A percentile compares a stretch with the other conserved stretches of the same genome.
Evolutionary conservation across 2,888 invertebrate genomes (phyloP).

Genomic region (Ligdia adustata): DNA sequence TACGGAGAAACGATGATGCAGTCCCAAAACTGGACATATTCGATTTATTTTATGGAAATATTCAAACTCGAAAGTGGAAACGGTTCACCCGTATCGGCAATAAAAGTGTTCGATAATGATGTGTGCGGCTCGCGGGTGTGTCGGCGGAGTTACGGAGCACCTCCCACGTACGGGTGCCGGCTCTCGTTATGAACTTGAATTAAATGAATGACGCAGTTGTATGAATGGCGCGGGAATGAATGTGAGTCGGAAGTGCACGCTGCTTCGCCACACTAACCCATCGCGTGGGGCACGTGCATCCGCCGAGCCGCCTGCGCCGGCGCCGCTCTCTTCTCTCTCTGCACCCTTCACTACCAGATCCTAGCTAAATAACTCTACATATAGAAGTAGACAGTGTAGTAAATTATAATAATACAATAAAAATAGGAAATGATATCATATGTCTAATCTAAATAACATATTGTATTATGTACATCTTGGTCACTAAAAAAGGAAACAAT

Average conservation of each 20-base stretch:
- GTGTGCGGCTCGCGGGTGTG: slow-evolving; percentile 52
- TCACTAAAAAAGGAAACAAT: no score
- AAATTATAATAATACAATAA: no score
- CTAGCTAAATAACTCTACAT: slow-evolving; percentile 3
- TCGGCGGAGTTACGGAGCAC: slow-evolving; percentile 52
- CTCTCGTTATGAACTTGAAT: slow-evolving; percentile 79
- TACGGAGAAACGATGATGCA: slow-evolving; percentile 72
- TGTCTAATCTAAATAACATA: no score
- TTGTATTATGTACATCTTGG: no score
- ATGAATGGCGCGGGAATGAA: slow-evolving; percentile 81
- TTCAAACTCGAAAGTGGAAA: slow-evolving; percentile 50
- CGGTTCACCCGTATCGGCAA: slow-evolving; percentile 56
- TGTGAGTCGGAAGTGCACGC: slow-evolving; percentile 78
- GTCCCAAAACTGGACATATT: slow-evolving; percentile 57
- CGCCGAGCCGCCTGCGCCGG: slow-evolving; percentile 43
- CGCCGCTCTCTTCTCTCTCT: no score
- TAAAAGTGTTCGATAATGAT: slow-evolving; percentile 57
- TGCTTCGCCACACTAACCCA: slow-evolving; percentile 71
- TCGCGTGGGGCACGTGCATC: slow-evolving; percentile 66
- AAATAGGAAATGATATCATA: no score
- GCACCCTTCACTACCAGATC: no score
- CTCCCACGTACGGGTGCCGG: slow-evolving; percentile 65
- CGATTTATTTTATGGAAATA: slow-evolving; percentile 68
- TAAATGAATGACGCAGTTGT: slow-evolving; percentile 80
- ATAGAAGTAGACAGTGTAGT: slow-evolving; percentile 7